These are phyloP conservation scores for Chironomus tepperi DNA, from an alignment of 1,140 invertebrate species.

Conservation along the genomic window DNA sequence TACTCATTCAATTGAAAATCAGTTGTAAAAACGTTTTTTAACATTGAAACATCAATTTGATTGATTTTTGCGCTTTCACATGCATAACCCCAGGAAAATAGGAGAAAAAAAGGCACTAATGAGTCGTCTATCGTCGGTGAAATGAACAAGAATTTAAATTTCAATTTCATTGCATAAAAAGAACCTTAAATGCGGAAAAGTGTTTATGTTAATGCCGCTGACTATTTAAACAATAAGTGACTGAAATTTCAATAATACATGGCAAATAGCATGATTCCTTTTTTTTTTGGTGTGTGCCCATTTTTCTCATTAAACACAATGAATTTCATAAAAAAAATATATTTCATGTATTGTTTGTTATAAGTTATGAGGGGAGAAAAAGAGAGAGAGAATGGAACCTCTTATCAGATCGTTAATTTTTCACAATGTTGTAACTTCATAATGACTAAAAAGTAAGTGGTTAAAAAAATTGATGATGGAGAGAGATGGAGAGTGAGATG, in stretches of 20 bases:
- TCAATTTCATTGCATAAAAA: not conserved
- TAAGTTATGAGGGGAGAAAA: not conserved
- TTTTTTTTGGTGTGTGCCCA: not conserved
- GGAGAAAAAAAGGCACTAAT: not conserved
- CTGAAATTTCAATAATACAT: not conserved
- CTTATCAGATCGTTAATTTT: conserved; percentile 14
- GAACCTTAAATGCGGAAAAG: not conserved
- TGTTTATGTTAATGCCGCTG: no score
- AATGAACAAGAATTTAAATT: not conserved
- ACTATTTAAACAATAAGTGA: no score
- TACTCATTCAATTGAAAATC: not conserved
- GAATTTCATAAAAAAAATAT: not conserved
- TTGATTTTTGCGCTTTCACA: not conserved
- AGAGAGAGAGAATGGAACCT: not conserved
- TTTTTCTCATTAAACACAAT: not conserved
- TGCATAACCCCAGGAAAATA: not conserved
- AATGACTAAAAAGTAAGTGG: not conserved
- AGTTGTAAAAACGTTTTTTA: not conserved
- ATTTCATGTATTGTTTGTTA: not conserved
- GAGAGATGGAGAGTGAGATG: not conserved
- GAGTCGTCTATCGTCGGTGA: not conserved
- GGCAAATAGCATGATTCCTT: not conserved
- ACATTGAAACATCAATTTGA: not conserved
- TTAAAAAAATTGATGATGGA: not conserved
- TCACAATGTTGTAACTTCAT: conserved; percentile 6